A percentile compares a stretch with the other conserved stretches of the same genome.
Conservation (phyloP, 2,888 invertebrate species). For the Adineta ricciae region DNA sequence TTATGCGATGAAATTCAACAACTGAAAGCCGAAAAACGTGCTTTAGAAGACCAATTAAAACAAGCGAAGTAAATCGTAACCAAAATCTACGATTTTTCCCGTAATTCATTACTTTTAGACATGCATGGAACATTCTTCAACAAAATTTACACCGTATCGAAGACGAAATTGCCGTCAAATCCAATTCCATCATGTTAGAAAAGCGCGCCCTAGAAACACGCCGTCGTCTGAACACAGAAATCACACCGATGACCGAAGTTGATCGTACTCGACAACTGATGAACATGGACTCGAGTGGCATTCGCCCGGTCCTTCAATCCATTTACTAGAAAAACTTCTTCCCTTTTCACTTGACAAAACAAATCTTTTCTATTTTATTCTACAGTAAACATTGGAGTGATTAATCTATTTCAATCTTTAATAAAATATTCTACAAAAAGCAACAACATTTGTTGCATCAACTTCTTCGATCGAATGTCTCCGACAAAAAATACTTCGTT, state of each 20-base stretch:
- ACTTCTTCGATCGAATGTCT: background rate
- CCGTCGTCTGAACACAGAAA: slow-evolving; percentile 42
- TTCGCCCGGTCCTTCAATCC: slow-evolving; percentile 15
- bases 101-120: slow-evolving; percentile 43
- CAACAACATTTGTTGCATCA: too few relatives aligned
- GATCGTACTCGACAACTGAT: slow-evolving; percentile 44
- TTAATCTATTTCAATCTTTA: background rate
- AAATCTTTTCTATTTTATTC: background rate
- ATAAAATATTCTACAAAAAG: background rate
- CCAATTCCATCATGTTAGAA: slow-evolving; percentile 48
- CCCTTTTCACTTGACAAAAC: background rate
- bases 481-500: background rate
- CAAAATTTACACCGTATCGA: slow-evolving; percentile 49
- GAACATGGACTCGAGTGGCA: slow-evolving; percentile 40
- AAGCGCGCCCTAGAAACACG: slow-evolving; percentile 46
- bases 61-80: background rate
- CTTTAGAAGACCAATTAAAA: slow-evolving; percentile 15
- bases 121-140: slow-evolving; percentile 48
- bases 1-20: slow-evolving; percentile 34
- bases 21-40: slow-evolving; percentile 11
- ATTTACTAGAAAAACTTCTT: background rate
- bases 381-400: background rate
- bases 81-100: background rate
- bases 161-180: slow-evolving; percentile 48
- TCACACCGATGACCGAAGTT: slow-evolving; percentile 39